A percentile compares a stretch with the other conserved stretches of the same genome.
Conservation (phyloP, 2,888 invertebrate species). For the Leptinotarsa rubiginosa region DNA sequence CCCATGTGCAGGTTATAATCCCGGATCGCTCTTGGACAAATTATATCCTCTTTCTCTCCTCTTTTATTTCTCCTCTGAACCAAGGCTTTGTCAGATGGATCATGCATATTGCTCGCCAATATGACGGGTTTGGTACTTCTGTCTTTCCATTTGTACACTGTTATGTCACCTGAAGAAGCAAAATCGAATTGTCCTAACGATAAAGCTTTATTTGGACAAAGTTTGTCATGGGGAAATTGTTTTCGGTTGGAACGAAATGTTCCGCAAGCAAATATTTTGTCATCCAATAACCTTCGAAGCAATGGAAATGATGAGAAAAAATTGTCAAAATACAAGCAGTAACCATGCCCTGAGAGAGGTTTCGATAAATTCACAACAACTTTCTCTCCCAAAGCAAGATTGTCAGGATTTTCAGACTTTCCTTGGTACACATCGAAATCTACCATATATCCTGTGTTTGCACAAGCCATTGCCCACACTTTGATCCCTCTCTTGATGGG, state of each 20-base stretch:
- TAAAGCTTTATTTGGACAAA: not conserved
- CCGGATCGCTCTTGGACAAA: conserved; percentile 26
- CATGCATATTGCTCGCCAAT: conserved; percentile 26
- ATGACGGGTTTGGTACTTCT: conserved; percentile 27
- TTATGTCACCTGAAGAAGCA: conserved; percentile 24
- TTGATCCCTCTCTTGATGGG: conserved; percentile 3
- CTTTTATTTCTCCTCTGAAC: conserved; percentile 28
- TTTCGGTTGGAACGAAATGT: conserved; percentile 6
- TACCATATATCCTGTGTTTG: conserved; percentile 28
- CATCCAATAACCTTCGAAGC: conserved; percentile 2
- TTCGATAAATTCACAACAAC: conserved; percentile 50
- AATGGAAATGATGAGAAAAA: conserved; percentile 45
- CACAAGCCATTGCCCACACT: conserved; percentile 27
- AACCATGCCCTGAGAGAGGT: conserved; percentile 47
- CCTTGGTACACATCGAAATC: conserved; percentile 31
- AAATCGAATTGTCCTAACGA: conserved; percentile 11
- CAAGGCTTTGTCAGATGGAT: conserved; percentile 19
- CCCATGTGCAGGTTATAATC: conserved; percentile 30
- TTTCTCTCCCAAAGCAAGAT: conserved; percentile 48
- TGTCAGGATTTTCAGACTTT: conserved; percentile 28
- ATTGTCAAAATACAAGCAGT: conserved; percentile 54
- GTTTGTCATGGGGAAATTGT: conserved; percentile 14
- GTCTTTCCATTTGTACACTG: conserved; percentile 34
- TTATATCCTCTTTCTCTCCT: conserved; percentile 29
- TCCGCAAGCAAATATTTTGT: conserved; percentile 2